These are phyloP conservation scores for Crioceris asparagi DNA, from an alignment of 2,888 invertebrate genomes.

Conservation along the genomic window DNA sequence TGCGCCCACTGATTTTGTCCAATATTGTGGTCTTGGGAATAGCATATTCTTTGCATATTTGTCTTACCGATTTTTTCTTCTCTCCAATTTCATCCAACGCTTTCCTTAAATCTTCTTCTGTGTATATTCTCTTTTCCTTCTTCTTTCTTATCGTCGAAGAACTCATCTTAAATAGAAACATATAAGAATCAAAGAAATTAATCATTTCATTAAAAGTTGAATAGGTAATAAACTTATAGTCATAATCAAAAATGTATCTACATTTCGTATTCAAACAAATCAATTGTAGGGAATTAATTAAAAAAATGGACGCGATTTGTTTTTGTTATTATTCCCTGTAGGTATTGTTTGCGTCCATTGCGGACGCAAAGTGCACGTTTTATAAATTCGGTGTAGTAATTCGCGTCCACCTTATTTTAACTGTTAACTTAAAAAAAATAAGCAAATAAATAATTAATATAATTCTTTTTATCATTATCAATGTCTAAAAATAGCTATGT, in stretches of 20 bases:
- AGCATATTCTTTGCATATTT: constrained; percentile 5
- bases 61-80: constrained; percentile 1
- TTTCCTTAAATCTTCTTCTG: not conserved
- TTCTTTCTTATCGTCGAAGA: constrained; percentile 3
- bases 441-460: constrained; percentile 4
- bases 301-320: constrained; percentile 4
- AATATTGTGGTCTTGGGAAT: constrained; percentile 6
- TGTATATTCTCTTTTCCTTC: constrained; percentile 1
- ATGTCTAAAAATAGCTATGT: too few species aligned
- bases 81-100: constrained; percentile 2
- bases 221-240: constrained; percentile 2
- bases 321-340: constrained; percentile 3
- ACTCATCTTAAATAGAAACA: constrained; percentile 4
- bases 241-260: constrained; percentile 1
- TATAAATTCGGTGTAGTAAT: constrained; percentile 4
- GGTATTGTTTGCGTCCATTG: constrained; percentile 4
- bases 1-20: constrained; percentile 5
- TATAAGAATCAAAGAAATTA: constrained; percentile 2
- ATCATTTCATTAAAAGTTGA: constrained; percentile 2
- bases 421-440: too few species aligned
- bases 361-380: constrained; percentile 1
- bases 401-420: constrained; percentile 1
- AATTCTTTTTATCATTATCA: constrained; percentile 2
- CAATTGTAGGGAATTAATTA: constrained; percentile 3
- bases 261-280: not conserved